These are phyloP conservation scores for Micronycteris hirsuta DNA, from an alignment of 2,113 vertebrate species.

Conservation along the genomic window DNA sequence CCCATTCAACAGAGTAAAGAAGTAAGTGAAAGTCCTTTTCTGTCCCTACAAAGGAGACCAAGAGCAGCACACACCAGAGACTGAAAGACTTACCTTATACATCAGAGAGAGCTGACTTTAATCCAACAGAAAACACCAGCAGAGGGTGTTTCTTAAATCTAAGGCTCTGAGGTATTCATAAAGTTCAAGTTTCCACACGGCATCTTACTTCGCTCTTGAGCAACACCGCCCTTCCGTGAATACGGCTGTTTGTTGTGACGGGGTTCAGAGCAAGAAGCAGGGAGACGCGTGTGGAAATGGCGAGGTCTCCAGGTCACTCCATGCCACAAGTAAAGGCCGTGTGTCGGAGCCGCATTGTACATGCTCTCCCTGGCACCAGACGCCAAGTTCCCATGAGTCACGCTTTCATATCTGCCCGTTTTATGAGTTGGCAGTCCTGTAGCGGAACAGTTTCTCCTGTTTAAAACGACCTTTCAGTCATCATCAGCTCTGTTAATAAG, in stretches of 20 bases:
- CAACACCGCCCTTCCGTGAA: background rate
- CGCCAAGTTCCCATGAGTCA: conserved; percentile 7
- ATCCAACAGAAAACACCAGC: background rate
- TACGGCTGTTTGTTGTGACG: background rate
- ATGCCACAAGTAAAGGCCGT: background rate
- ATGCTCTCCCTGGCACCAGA: background rate
- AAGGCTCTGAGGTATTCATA: background rate
- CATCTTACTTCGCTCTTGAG: background rate
- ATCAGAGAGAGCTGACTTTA: background rate
- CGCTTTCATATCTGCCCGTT: background rate
- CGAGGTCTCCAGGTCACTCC: background rate
- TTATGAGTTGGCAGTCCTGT: conserved; percentile 13
- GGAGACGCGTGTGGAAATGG: background rate
- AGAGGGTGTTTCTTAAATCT: background rate
- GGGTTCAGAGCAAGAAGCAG: background rate
- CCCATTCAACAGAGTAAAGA: background rate
- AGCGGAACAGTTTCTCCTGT: background rate
- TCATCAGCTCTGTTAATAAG: conserved; percentile 46
- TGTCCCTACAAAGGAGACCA: background rate
- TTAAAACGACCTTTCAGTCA: background rate
- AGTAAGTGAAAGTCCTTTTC: background rate
- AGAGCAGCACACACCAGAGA: background rate
- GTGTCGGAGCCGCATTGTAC: background rate
- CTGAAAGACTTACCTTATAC: background rate
- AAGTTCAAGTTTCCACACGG: background rate